Evolutionary conservation across 2,888 invertebrate species (phyloP).

Genomic region (Archips crataeganus): DNA sequence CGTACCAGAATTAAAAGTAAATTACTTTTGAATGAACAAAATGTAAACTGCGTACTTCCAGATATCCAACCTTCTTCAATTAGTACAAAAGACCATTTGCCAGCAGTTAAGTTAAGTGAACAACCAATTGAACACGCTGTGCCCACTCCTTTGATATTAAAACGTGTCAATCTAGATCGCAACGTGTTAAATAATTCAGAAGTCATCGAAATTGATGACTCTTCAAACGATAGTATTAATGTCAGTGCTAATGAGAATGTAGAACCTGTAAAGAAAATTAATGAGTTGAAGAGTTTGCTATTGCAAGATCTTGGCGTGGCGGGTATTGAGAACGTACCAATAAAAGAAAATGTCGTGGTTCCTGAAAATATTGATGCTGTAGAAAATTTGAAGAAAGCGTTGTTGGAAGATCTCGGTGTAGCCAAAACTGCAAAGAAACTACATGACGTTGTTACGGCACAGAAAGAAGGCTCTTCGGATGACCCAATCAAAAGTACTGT

Average conservation of each 20-base stretch:
- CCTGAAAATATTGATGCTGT: conserved; percentile 9
- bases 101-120: neutral
- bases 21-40: neutral
- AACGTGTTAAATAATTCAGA: conserved; percentile 42
- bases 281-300: conserved; percentile 55
- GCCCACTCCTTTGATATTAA: conserved; percentile 6
- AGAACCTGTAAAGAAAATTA: conserved; percentile 49
- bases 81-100: neutral
- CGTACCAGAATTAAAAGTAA: conserved; percentile 18
- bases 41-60: neutral
- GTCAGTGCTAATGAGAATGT: conserved; percentile 1
- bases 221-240: conserved; percentile 58
- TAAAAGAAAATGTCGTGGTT: conserved; percentile 31
- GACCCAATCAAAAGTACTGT: neutral
- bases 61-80: neutral
- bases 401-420: conserved; percentile 36
- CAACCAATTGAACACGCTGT: neutral
- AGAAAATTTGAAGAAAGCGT: conserved; percentile 26
- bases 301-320: conserved; percentile 58
- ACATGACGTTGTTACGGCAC: conserved; percentile 9
- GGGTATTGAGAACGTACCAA: conserved; percentile 2
- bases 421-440: conserved; percentile 6
- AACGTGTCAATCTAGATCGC: neutral
- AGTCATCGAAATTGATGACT: conserved; percentile 66
- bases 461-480: neutral